phyloP scores from a whole-genome alignment of 2,888 invertebrate species.

The Ferrisia virgata region DNA sequence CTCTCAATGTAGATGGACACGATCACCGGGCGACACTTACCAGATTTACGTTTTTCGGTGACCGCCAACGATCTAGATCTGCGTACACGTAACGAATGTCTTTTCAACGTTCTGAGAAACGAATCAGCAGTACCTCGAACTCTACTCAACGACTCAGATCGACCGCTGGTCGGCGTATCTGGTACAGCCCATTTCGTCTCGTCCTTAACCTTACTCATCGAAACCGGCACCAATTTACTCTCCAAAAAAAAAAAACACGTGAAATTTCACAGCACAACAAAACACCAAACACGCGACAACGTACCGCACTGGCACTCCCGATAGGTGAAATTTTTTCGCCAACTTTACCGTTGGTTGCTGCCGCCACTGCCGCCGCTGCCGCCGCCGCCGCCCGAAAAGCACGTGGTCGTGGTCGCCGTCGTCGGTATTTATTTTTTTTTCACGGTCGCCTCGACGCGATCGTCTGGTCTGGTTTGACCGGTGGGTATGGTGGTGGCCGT shows the following conservation, averaged over 20 bases:
- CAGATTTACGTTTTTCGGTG: conserved; percentile 74
- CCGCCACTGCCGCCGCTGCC: conserved; percentile 34
- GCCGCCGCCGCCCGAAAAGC: conserved; percentile 3
- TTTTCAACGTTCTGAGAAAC: conserved; percentile 67
- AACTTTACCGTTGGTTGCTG: no score
- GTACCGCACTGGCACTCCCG: not conserved
- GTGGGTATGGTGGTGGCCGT: no score
- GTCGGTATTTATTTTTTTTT: no score
- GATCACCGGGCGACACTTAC: conserved; percentile 62
- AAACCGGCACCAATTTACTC: not conserved
- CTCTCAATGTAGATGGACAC: no score
- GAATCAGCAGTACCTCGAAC: conserved; percentile 57
- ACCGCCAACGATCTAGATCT: conserved; percentile 69
- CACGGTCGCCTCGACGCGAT: conserved; percentile 36
- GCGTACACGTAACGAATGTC: conserved; percentile 70
- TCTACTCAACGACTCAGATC: conserved; percentile 57
- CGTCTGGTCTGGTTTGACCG: not conserved
- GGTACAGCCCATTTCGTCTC: conserved; percentile 69
- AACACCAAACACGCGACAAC: not conserved
- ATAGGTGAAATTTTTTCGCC: not conserved
- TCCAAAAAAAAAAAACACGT: no score
- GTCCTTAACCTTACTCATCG: conserved; percentile 31
- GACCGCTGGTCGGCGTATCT: conserved; percentile 56
- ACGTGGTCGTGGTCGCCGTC: conserved; percentile 7
- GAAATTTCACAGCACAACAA: no score